These are phyloP conservation scores for Steromphala cineraria DNA, from an alignment of 2,888 invertebrate genomes.

Conservation along the genomic window DNA sequence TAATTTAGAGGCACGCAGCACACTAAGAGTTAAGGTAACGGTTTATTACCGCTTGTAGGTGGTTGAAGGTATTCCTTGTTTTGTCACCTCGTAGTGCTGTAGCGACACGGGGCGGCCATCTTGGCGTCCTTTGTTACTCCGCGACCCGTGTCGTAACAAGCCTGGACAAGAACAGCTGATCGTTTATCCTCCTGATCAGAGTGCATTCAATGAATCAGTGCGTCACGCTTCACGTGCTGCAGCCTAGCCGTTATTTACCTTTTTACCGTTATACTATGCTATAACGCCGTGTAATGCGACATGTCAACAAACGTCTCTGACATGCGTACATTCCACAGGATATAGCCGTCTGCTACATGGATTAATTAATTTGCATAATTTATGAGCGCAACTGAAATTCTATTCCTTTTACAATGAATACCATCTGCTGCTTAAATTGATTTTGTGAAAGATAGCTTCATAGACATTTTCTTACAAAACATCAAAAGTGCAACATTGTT, in stretches of 20 bases:
- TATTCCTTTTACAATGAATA: no score
- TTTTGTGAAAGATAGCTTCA: no score
- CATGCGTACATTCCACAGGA: constrained; percentile 1
- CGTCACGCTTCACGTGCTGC: no score
- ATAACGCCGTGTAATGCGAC: not conserved
- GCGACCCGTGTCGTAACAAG: constrained; percentile 14
- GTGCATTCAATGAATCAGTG: not conserved
- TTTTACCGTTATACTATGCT: no score
- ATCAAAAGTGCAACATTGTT: no score
- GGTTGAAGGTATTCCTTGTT: not conserved
- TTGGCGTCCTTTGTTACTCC: constrained; percentile 55
- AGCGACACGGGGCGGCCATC: constrained; percentile 27
- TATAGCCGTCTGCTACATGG: not conserved
- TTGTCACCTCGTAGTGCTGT: not conserved
- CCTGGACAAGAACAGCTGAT: not conserved
- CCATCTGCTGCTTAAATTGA: no score
- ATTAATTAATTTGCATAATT: not conserved
- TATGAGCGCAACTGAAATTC: no score
- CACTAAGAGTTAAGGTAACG: no score
- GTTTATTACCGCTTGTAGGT: no score
- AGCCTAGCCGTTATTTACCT: no score
- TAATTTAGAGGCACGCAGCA: no score
- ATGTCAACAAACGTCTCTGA: not conserved
- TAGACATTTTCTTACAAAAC: no score
- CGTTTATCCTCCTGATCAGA: not conserved